Conservation (phyloP, 2,113 vertebrate species). For the Lanius collurio region DNA sequence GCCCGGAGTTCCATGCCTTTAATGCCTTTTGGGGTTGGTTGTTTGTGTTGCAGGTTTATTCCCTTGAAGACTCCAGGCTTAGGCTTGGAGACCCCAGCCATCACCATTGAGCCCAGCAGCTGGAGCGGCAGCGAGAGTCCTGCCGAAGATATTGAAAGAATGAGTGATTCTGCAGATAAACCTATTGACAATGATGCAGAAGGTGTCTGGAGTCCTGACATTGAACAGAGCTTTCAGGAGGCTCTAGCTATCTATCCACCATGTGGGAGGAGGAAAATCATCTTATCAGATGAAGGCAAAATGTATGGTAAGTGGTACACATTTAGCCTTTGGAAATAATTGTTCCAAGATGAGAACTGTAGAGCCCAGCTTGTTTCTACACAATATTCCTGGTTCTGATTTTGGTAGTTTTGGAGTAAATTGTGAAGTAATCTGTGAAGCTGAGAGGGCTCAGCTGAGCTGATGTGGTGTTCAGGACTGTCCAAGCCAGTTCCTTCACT, state of each 20-base stretch:
- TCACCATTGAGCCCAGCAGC: slow-evolving; percentile 98
- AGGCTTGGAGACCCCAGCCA: slow-evolving; percentile 92
- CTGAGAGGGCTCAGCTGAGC: background rate
- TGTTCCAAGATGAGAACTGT: background rate
- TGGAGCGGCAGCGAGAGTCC: slow-evolving; percentile 99
- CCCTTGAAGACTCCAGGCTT: slow-evolving; percentile 91
- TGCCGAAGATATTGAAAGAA: slow-evolving; percentile 97
- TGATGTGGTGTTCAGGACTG: background rate
- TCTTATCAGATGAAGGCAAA: slow-evolving; percentile 98
- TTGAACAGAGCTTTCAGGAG: slow-evolving; percentile 99
- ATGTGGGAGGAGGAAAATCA: slow-evolving; percentile 98
- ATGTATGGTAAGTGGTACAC: slow-evolving; percentile 95
- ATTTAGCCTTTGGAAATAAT: slow-evolving; percentile 22
- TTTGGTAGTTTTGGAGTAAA: background rate
- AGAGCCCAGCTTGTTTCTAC: background rate
- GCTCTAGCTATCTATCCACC: slow-evolving; percentile 98
- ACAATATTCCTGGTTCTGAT: background rate
- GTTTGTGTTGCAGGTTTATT: slow-evolving; percentile 84
- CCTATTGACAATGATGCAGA: slow-evolving; percentile 97
- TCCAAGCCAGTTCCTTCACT: background rate
- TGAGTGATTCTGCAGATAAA: slow-evolving; percentile 98
- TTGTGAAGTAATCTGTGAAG: background rate
- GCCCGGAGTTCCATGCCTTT: background rate
- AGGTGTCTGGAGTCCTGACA: slow-evolving; percentile 99
- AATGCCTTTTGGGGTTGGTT: slow-evolving; percentile 44